Evolutionary conservation across 2,888 invertebrate genomes (phyloP).

Genomic region (Andrena dorsata): DNA sequence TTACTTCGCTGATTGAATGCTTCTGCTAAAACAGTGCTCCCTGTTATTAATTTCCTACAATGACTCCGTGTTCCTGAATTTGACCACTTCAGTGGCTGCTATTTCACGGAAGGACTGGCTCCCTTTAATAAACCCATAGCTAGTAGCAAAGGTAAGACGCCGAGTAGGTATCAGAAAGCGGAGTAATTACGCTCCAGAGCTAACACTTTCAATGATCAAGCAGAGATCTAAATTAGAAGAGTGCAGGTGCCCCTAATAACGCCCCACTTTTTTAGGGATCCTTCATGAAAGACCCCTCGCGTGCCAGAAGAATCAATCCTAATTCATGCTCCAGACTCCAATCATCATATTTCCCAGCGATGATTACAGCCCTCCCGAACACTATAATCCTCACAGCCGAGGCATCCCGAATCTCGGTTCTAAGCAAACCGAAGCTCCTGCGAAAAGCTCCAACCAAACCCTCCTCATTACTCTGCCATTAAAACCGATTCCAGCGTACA

Average conservation of each 20-base stretch:
- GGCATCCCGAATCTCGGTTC: constrained; percentile 25
- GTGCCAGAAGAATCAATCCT: constrained; percentile 47
- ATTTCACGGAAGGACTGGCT: background rate
- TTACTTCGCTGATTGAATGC: too few species aligned
- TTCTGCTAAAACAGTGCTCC: too few species aligned
- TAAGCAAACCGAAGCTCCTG: constrained; percentile 44
- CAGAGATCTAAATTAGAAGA: constrained; percentile 17
- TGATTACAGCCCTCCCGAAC: constrained; percentile 47
- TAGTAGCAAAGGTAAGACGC: constrained; percentile 3
- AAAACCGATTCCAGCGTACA: background rate
- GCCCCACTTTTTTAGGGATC: constrained; percentile 12
- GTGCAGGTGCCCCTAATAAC: background rate
- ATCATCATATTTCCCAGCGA: constrained; percentile 55
- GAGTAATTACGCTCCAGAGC: background rate
- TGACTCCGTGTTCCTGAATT: too few species aligned
- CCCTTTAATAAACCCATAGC: background rate
- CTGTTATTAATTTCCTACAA: too few species aligned
- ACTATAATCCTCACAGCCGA: constrained; percentile 31
- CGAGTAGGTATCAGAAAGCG: background rate
- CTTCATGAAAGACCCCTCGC: constrained; percentile 5
- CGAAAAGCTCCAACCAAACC: constrained; percentile 37
- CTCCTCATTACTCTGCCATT: constrained; percentile 35
- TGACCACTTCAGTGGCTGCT: too few species aligned
- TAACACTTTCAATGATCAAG: background rate
- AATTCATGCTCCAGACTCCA: constrained; percentile 44